phyloP scores from a whole-genome alignment of 2,888 invertebrate genomes.

The Acronicta psi region DNA sequence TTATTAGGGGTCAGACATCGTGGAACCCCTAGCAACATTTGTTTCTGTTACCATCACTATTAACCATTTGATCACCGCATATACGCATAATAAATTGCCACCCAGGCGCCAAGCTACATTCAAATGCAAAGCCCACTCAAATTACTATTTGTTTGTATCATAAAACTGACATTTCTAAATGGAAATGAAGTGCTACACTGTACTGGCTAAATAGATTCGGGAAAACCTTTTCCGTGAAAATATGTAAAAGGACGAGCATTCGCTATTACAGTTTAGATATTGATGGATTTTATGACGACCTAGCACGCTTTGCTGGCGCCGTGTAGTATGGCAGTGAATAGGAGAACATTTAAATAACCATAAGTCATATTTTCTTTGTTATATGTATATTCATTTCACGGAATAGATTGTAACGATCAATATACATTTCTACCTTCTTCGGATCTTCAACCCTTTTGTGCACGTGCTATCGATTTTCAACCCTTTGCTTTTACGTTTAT shows the following conservation, averaged over 20 bases:
- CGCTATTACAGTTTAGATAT: conserved; percentile 14
- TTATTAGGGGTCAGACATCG: conserved; percentile 36
- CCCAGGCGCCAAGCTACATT: conserved; percentile 40
- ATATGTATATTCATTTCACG: conserved; percentile 9
- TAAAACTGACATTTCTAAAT: conserved; percentile 6
- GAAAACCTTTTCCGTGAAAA: conserved; percentile 4
- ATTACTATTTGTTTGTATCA: conserved; percentile 24
- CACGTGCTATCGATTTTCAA: conserved; percentile 59
- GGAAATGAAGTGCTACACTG: conserved; percentile 5
- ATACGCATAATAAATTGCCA: conserved; percentile 43
- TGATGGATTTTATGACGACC: conserved; percentile 26
- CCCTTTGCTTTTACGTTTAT: conserved; percentile 52
- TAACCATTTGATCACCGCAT: conserved; percentile 34
- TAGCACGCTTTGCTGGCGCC: conserved; percentile 36
- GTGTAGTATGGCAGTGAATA: neutral
- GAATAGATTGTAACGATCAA: conserved; percentile 29
- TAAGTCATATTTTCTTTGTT: conserved; percentile 12
- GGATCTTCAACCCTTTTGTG: conserved; percentile 40
- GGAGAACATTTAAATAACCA: conserved; percentile 1
- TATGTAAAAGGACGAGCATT: neutral
- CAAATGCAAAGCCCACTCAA: conserved; percentile 16
- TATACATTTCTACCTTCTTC: conserved; percentile 21
- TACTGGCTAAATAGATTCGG: neutral
- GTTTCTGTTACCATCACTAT: conserved; percentile 41
- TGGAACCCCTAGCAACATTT: conserved; percentile 26